These are phyloP conservation scores for Pegea sp. DNA, from an alignment of 23 tunicate genomes.

Conservation along the genomic window DNA sequence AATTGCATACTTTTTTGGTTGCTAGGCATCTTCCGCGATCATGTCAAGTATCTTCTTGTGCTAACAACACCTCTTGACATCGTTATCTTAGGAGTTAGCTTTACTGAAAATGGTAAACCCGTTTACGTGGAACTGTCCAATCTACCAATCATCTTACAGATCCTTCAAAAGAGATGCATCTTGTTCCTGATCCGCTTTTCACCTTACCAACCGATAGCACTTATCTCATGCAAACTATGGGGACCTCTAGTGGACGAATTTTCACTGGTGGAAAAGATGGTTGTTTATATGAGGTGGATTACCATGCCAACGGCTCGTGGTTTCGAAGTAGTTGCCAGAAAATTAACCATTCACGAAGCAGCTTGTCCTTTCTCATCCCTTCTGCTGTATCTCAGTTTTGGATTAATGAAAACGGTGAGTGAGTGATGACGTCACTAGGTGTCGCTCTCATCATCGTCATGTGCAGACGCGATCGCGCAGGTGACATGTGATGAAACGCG, in stretches of 20 bases:
- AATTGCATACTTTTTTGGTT: constrained; percentile 2
- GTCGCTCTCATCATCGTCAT: background rate
- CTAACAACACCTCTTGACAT: constrained; percentile 84
- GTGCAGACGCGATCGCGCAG: constrained; percentile 60
- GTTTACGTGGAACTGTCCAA: background rate
- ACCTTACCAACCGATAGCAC: constrained; percentile 54
- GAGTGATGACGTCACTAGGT: background rate
- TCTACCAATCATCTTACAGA: constrained; percentile 13
- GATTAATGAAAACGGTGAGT: constrained; percentile 66
- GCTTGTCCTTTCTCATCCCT: constrained; percentile 60
- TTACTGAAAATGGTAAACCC: constrained; percentile 39
- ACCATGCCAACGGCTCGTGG: constrained; percentile 87
- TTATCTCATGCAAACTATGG: constrained; percentile 39
- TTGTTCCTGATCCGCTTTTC: constrained; percentile 89
- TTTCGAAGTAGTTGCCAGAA: constrained; percentile 80
- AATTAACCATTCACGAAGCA: constrained; percentile 76
- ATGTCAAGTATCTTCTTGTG: constrained; percentile 71
- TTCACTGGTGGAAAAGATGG: constrained; percentile 96
- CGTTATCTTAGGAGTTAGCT: constrained; percentile 87
- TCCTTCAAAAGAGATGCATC: constrained; percentile 59
- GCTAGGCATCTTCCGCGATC: constrained; percentile 66
- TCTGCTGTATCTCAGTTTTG: constrained; percentile 40
- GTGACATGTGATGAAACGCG: constrained; percentile 69
- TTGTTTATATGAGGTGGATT: constrained; percentile 70
- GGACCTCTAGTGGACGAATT: constrained; percentile 66